phyloP scores from a whole-genome alignment of 2,888 invertebrate species.

The Branchipolynoe longqiensis region DNA sequence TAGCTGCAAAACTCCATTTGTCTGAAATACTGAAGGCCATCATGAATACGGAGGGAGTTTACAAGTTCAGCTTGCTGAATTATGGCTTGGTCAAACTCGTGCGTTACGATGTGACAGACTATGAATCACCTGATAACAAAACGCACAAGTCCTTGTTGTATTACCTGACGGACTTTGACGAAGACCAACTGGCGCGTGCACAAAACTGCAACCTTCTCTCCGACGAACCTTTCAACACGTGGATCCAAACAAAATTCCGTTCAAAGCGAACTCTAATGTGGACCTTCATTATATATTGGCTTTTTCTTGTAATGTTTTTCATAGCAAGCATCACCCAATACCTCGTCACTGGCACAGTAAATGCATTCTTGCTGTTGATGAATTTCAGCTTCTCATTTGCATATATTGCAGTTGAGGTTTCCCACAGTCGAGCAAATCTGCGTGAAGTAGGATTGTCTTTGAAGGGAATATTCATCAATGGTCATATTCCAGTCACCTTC shows the following conservation, averaged over 20 bases:
- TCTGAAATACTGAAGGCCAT: constrained; percentile 34
- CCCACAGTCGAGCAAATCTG: constrained; percentile 28
- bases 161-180: constrained; percentile 29
- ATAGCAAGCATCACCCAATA: background rate
- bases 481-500: constrained; percentile 41
- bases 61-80: constrained; percentile 10
- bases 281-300: constrained; percentile 35
- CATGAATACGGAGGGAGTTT: constrained; percentile 25
- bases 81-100: constrained; percentile 19
- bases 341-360: background rate
- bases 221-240: constrained; percentile 26
- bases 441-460: background rate
- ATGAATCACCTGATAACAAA: constrained; percentile 17
- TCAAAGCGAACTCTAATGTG: background rate
- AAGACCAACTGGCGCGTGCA: constrained; percentile 25
- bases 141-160: constrained; percentile 39
- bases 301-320: background rate
- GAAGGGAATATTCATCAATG: background rate
- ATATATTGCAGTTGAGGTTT: constrained; percentile 20
- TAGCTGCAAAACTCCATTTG: constrained; percentile 33
- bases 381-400: background rate
- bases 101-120: constrained; percentile 42
- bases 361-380: background rate
- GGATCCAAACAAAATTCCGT: constrained; percentile 27
- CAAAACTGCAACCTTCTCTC: constrained; percentile 24